phyloP scores from a whole-genome alignment of 2,797 vertebrate species.

The Megalops cyprinoides region DNA sequence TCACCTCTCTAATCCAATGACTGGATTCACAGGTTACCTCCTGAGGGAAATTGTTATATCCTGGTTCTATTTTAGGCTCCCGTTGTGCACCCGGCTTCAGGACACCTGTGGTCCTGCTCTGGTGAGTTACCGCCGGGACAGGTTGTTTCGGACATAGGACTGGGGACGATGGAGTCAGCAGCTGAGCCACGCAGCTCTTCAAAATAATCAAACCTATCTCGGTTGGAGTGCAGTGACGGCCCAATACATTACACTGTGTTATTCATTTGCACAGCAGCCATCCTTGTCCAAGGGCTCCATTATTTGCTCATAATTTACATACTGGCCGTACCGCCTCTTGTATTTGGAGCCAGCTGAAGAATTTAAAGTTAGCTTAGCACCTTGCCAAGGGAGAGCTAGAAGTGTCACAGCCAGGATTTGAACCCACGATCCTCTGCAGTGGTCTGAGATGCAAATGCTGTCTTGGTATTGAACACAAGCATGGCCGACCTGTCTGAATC shows the following conservation, averaged over 20 bases:
- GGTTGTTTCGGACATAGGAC: background rate
- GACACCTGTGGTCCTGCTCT: conserved; percentile 35
- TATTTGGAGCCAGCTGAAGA: too few species aligned
- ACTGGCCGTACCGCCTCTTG: too few species aligned
- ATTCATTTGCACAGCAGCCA: background rate
- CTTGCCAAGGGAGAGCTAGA: background rate
- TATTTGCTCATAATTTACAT: background rate
- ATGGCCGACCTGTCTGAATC: background rate
- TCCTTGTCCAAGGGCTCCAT: background rate
- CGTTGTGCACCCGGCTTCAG: conserved; percentile 29
- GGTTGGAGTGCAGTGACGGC: background rate
- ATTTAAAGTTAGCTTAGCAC: too few species aligned
- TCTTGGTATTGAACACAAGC: background rate
- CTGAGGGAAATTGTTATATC: conserved; percentile 18
- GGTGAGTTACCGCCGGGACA: conserved; percentile 23
- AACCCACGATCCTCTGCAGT: background rate
- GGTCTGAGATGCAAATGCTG: background rate
- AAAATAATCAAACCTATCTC: background rate
- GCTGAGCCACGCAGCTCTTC: background rate
- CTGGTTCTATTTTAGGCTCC: conserved; percentile 41
- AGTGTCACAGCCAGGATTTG: background rate
- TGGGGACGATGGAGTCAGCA: too few species aligned
- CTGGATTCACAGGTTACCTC: background rate
- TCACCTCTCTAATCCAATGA: conserved; percentile 14
- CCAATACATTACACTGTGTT: background rate